These are phyloP conservation scores for Ectemnius lituratus DNA, from an alignment of 2,888 invertebrate genomes.

Conservation along the genomic window DNA sequence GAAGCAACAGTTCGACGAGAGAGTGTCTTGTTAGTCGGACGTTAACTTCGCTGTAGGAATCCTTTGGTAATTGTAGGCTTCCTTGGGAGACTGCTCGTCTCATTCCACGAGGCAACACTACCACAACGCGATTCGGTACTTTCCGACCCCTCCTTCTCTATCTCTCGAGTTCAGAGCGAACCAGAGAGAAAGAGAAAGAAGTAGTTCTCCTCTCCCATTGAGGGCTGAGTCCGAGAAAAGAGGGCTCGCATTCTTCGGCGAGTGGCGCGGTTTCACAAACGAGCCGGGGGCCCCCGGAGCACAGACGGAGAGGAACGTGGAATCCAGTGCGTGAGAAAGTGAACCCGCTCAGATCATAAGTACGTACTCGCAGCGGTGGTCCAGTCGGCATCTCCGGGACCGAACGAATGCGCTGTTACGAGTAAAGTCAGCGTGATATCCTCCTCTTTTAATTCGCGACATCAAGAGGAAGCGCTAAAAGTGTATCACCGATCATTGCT, in stretches of 20 bases:
- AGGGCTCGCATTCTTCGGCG: neutral
- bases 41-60: conserved; percentile 35
- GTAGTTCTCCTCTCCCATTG: neutral
- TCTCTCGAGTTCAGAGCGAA: neutral
- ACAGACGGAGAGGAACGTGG: conserved; percentile 18
- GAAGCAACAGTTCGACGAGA: conserved; percentile 30
- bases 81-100: conserved; percentile 30
- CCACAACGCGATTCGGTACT: conserved; percentile 44
- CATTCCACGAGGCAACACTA: conserved; percentile 41
- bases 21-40: conserved; percentile 43
- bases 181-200: neutral
- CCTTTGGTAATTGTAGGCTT: conserved; percentile 44
- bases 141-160: conserved; percentile 23
- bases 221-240: neutral
- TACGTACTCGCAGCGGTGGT: too few species aligned
- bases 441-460: too few species aligned
- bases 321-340: conserved; percentile 27
- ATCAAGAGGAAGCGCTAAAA: conserved; percentile 1
- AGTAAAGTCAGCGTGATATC: too few species aligned
- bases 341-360: conserved; percentile 1
- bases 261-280: neutral
- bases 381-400: too few species aligned
- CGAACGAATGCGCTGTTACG: too few species aligned
- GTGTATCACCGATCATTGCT: conserved; percentile 10
- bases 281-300: neutral